Base-by-base conservation (phyloP, 1,140 invertebrate species). In the Penaeus vannamei region DNA sequence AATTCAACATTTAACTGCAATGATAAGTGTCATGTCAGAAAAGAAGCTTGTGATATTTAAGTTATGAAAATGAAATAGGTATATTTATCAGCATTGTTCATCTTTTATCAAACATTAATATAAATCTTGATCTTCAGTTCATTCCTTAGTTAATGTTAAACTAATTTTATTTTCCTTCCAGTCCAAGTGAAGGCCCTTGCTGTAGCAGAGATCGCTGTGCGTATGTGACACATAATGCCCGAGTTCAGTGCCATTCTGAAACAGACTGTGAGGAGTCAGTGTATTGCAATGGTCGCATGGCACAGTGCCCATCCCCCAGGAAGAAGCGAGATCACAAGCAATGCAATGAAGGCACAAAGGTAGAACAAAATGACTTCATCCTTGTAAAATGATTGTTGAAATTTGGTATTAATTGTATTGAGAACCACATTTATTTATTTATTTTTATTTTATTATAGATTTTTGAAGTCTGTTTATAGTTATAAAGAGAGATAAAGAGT, bases 101-200 rank as follows among this genome's bases (percentile, higher is more conserved):
- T 53, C 12, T 53, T 14, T 53, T 53, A 53, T 14, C 14, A 53
- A 53, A 53, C 53, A 12, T 22, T 72, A 32, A 26, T 22, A 1
- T 36, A 10, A 79, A 36, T 26, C 76, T 36, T 20, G 32, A 29
- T 42, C 8, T 42, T 79, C 1, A 17, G 20, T 46, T 36, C 29
- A 23, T 36, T 79, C 22, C 22, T 79, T 14, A 20, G 26, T 77
- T 22, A 77, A 1, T 32, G 72, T 36, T 7, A 79, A 36, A 46
- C 1, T 79, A 91, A 90, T 76, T 53, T 79, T 10, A 20, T 62
- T 72, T 77, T 83, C 62, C 91, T 92, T 94, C 69, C 94, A 98
- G 98, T 93, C 98, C 98, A 1, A 98, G 98, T 88, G 97, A 99
- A 95, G 98, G 98, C 29, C 98, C 98, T 53, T 99, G 99, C 93